phyloP scores from a whole-genome alignment of 2,888 invertebrate genomes.

The Cephus rjabovi region DNA sequence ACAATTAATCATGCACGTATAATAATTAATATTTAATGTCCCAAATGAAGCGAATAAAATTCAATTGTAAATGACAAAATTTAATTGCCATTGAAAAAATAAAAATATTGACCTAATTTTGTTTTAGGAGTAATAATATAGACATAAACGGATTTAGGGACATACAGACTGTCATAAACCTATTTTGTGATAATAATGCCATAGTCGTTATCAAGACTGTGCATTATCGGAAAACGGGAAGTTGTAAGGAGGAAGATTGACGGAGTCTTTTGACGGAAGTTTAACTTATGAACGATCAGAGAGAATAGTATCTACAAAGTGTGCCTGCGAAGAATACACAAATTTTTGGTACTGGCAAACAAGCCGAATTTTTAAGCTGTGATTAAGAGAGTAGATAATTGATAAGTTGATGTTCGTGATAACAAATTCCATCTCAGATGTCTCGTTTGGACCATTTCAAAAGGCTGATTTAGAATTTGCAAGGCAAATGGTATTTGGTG shows the following conservation, averaged over 20 bases:
- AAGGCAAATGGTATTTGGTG: neutral
- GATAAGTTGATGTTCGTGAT: neutral
- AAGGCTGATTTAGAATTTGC: neutral
- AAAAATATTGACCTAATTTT: neutral
- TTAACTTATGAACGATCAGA: too few relatives aligned
- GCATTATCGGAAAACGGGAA: neutral
- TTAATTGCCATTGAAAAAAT: neutral
- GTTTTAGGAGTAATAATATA: neutral
- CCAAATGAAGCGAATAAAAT: neutral
- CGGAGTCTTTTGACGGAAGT: too few relatives aligned
- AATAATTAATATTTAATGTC: neutral
- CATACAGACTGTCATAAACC: neutral
- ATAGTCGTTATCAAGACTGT: neutral
- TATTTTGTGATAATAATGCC: neutral
- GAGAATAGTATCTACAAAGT: too few relatives aligned
- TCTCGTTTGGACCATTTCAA: neutral
- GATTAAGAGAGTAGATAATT: neutral
- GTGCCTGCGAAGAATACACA: neutral
- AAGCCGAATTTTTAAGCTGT: too few relatives aligned
- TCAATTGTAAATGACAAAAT: neutral
- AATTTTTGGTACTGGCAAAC: neutral
- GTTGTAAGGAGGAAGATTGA: too few relatives aligned
- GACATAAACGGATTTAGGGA: neutral
- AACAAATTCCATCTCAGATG: neutral
- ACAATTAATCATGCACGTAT: neutral